Evolutionary conservation across 2,113 vertebrate genomes (phyloP), one percentile per base, ranked within the genome.

Genomic region (Clupea harengus): DNA sequence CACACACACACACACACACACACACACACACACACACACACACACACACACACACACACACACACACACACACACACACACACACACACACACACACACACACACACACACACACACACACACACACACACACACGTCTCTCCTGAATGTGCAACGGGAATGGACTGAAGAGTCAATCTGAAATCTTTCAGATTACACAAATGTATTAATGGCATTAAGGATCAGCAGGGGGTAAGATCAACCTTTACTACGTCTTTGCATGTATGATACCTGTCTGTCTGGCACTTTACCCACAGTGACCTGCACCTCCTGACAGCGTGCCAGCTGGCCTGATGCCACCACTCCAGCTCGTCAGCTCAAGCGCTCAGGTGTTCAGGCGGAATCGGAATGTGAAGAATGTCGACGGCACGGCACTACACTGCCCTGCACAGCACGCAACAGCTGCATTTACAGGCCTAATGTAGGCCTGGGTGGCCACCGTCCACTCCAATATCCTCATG

Each of bases 331-430:
- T 39, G 67, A 28, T 32, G 67, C 67, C 67, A 75, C 13, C 67
- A 4, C 28, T 75, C 13, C 28, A 32, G 67, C 67, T 22, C 64
- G 45, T n/a, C n/a, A 0, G 46, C 46, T 28, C 22, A 17, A 1
- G 3, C 25, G 52, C 28, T 52, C 75, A 85, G 84, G 50, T 81
- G 84, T 81, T 28, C 8, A 78, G 17, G 44, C 32, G 50, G 4
- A 39, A 50, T 81, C 20, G 54, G 84, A 50, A 75, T 80, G 84
- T 54, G 75, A 81, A 3, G 52, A 81, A 81, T 52, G 52, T 25
- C 11, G 52, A n/a, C 28, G 11, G 67, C 25, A 39, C 15, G 11
- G 32, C 28, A 39, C 67, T 32, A 28, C 28, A 75, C 67, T 13
- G 67, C 28, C 11, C 67, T 39, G 11, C 67, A 75, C 28, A 5